Conservation (phyloP, 1,140 invertebrate species). For the Euura saliciscinereae region DNA sequence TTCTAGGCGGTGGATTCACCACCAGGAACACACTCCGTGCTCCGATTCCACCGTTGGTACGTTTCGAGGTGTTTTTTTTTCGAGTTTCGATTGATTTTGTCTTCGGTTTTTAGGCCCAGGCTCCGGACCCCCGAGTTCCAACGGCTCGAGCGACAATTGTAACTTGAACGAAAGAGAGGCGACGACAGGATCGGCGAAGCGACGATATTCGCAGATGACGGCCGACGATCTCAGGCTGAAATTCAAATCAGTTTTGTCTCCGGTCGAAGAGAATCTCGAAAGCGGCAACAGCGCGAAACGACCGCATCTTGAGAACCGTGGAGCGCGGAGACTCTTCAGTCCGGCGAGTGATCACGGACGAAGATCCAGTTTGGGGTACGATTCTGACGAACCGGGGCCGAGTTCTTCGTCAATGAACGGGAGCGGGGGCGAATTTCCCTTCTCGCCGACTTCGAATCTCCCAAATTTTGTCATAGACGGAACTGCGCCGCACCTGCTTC, state of each 20-base stretch:
- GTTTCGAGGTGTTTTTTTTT: neutral
- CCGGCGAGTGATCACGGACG: constrained; percentile 29
- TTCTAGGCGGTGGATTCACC: constrained; percentile 18
- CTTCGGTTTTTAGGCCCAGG: neutral
- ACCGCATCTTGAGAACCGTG: constrained; percentile 48
- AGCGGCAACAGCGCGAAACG: constrained; percentile 42
- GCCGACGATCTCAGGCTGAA: constrained; percentile 33
- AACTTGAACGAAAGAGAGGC: neutral
- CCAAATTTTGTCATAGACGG: constrained; percentile 80
- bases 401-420: constrained; percentile 35
- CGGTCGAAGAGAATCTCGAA: constrained; percentile 51
- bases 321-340: constrained; percentile 51
- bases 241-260: constrained; percentile 47
- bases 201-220: constrained; percentile 45
- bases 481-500: constrained; percentile 72
- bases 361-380: constrained; percentile 29
- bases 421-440: constrained; percentile 33
- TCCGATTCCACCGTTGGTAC: constrained; percentile 37
- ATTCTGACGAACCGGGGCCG: constrained; percentile 42
- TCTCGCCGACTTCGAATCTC: constrained; percentile 74
- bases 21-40: constrained; percentile 35
- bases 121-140: neutral
- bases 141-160: neutral
- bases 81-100: no score
- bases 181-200: constrained; percentile 30